Evolutionary conservation across 2,113 vertebrate genomes (phyloP).

Genomic region (Origma solitaria): DNA sequence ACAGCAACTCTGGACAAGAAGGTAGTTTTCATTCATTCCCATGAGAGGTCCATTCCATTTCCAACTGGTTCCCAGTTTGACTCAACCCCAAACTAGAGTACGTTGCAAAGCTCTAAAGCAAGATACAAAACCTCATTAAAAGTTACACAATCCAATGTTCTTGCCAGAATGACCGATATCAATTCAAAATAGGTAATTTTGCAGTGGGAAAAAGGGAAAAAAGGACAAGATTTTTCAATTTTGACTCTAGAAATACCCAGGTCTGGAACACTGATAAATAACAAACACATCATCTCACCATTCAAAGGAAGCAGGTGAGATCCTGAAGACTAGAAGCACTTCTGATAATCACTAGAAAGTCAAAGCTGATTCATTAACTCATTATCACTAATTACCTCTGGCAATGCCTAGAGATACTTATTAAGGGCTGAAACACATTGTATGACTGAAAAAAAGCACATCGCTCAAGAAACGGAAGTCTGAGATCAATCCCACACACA

Average conservation of each 20-base stretch:
- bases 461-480: neutral
- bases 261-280: neutral
- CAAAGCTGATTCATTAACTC: neutral
- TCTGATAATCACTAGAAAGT: neutral
- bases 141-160: neutral
- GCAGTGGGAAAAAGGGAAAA: neutral
- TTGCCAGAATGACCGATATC: neutral
- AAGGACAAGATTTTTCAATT: neutral
- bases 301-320: neutral
- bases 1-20: neutral
- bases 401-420: neutral
- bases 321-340: neutral
- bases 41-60: neutral
- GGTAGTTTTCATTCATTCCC: neutral
- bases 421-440: neutral
- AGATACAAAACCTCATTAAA: neutral
- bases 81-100: neutral
- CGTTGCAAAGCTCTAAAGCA: neutral
- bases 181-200: neutral
- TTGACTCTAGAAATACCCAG: neutral
- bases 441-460: neutral
- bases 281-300: neutral
- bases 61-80: neutral
- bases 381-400: neutral
- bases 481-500: neutral